Percentiles rank a stretch among this genome's conserved stretches.
These are phyloP conservation scores for Alligator mississippiensis DNA, from an alignment of 2,113 vertebrate genomes.

Conservation along the genomic window DNA sequence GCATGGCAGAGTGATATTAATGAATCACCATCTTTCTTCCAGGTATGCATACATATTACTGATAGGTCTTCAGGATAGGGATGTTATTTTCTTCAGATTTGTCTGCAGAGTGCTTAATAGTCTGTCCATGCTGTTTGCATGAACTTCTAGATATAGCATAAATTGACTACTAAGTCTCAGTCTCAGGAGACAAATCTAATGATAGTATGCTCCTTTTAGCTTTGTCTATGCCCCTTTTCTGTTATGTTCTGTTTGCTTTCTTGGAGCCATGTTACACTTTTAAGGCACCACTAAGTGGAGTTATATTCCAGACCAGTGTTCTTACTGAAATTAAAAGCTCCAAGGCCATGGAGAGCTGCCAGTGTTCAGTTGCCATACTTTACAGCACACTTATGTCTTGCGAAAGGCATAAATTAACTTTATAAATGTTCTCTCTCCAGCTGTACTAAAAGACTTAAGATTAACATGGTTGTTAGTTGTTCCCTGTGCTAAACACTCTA, in stretches of 20 bases:
- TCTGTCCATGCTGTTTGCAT: not conserved
- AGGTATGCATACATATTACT: not conserved
- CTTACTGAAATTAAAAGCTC: not conserved
- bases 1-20: not conserved
- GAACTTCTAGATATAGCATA: too few species aligned
- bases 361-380: not conserved
- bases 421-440: not conserved
- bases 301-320: not conserved
- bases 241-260: not conserved
- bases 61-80: not conserved
- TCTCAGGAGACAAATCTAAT: not conserved
- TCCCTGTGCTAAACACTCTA: too few species aligned
- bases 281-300: not conserved
- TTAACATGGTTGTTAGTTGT: not conserved
- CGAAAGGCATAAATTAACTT: not conserved
- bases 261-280: constrained; percentile 1
- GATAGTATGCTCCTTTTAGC: not conserved
- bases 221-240: not conserved
- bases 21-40: not conserved
- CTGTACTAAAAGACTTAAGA: not conserved
- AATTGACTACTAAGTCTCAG: too few species aligned
- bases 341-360: not conserved
- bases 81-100: not conserved
- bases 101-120: not conserved
- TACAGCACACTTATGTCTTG: not conserved